Conservation (phyloP, 2,113 vertebrate species). For the Limnothrissa miodon region DNA sequence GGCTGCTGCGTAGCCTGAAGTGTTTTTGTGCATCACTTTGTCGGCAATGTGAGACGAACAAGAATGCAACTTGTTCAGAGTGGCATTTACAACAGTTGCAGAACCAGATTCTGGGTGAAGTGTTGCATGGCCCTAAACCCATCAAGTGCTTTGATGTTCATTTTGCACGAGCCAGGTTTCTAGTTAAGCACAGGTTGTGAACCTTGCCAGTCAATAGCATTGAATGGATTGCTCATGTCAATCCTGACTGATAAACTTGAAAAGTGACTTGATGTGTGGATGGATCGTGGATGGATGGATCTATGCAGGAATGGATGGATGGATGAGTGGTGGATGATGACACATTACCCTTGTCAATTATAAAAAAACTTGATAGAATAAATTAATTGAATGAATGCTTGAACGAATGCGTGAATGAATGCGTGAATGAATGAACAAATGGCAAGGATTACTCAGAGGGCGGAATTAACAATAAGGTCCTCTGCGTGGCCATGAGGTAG, state of each 20-base stretch:
- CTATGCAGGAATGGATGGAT: too few relatives aligned
- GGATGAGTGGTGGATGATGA: too few relatives aligned
- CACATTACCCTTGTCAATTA: too few relatives aligned
- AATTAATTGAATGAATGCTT: too few relatives aligned
- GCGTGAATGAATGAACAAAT: too few relatives aligned
- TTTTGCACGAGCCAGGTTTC: not conserved
- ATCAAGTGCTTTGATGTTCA: not conserved
- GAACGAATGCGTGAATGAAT: too few relatives aligned
- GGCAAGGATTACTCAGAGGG: not conserved
- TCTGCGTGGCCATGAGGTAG: conserved; percentile 16
- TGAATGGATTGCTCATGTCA: not conserved
- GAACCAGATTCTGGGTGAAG: not conserved
- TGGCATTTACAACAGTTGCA: not conserved
- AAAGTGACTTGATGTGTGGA: too few relatives aligned
- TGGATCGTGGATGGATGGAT: too few relatives aligned
- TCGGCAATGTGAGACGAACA: not conserved
- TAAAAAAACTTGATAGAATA: too few relatives aligned
- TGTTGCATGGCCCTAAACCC: not conserved
- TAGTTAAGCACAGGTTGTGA: not conserved
- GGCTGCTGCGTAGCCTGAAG: not conserved
- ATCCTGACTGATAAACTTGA: not conserved
- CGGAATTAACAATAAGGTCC: not conserved
- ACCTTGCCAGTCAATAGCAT: not conserved
- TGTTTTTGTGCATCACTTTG: not conserved
- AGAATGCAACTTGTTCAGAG: not conserved